Conservation (phyloP, 2,888 invertebrate genomes). For the Diarsia mendica region DNA sequence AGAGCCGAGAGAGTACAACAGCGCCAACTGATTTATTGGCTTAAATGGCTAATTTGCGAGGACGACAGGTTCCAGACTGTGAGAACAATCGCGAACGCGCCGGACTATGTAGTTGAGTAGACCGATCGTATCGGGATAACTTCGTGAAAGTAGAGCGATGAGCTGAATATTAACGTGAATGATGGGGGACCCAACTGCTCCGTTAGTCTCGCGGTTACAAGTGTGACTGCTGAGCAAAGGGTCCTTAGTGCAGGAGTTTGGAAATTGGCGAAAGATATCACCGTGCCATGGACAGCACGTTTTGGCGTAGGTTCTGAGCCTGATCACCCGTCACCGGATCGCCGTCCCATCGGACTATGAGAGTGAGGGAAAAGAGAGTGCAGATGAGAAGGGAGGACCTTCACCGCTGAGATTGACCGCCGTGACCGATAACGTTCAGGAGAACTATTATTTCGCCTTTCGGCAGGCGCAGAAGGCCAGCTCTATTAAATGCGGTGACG, state of each 20-base stretch:
- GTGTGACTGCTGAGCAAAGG: background rate
- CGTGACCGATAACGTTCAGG: too few species aligned
- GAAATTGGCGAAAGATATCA: background rate
- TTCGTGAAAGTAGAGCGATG: background rate
- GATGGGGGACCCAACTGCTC: background rate
- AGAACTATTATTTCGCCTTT: background rate
- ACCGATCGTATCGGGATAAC: background rate
- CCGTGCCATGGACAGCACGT: background rate
- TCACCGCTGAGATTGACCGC: too few species aligned
- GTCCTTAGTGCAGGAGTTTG: background rate
- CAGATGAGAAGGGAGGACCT: background rate
- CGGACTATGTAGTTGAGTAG: conserved; percentile 2
- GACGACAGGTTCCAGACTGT: conserved; percentile 18
- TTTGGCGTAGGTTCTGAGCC: background rate
- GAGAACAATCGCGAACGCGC: conserved; percentile 25
- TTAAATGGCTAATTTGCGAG: conserved; percentile 53
- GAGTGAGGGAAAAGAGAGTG: background rate
- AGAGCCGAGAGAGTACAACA: conserved; percentile 18
- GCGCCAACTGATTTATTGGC: conserved; percentile 58
- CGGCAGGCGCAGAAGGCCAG: background rate
- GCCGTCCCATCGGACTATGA: background rate
- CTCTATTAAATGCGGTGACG: background rate
- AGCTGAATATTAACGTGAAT: conserved; percentile 14
- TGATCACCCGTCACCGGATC: background rate
- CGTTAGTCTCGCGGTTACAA: background rate